A percentile compares a stretch with the other conserved stretches of the same genome.
phyloP scores from a whole-genome alignment of 2,888 invertebrate species.

The Acanthosepion lycidas region DNA sequence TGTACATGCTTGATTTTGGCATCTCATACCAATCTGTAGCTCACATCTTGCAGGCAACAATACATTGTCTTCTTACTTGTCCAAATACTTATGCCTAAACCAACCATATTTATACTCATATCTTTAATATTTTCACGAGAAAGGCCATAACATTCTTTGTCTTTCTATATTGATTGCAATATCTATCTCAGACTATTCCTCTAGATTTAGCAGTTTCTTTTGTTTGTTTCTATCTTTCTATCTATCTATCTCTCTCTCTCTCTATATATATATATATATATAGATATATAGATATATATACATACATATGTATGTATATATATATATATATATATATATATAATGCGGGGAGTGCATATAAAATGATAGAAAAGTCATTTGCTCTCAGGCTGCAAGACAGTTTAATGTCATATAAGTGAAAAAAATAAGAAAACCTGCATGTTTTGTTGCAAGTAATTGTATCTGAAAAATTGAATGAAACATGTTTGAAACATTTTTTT shows the following conservation, averaged over 20 bases:
- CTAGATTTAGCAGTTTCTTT: background rate
- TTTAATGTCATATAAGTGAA: slow-evolving; percentile 3
- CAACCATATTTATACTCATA: too few relatives aligned
- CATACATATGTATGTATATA: background rate
- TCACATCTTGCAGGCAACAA: too few relatives aligned
- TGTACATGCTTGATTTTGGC: too few relatives aligned
- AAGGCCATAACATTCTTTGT: too few relatives aligned
- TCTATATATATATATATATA: background rate
- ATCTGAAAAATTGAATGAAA: background rate
- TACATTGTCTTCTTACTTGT: too few relatives aligned
- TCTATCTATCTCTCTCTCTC: background rate
- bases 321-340: background rate
- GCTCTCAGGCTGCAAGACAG: background rate
- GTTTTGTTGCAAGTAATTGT: background rate
- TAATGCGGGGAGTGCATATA: background rate
- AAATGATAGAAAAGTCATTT: background rate
- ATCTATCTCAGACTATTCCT: background rate
- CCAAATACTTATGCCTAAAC: too few relatives aligned
- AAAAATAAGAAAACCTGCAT: background rate
- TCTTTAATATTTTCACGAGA: too few relatives aligned
- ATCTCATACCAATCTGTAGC: too few relatives aligned
- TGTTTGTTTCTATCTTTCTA: background rate
- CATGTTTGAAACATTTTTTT: background rate
- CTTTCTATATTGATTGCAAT: background rate
- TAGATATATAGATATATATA: too few relatives aligned